Evolutionary conservation across 1,140 invertebrate genomes (phyloP), one percentile per base, ranked within the genome.

Genomic region (Caerostris darwini): DNA sequence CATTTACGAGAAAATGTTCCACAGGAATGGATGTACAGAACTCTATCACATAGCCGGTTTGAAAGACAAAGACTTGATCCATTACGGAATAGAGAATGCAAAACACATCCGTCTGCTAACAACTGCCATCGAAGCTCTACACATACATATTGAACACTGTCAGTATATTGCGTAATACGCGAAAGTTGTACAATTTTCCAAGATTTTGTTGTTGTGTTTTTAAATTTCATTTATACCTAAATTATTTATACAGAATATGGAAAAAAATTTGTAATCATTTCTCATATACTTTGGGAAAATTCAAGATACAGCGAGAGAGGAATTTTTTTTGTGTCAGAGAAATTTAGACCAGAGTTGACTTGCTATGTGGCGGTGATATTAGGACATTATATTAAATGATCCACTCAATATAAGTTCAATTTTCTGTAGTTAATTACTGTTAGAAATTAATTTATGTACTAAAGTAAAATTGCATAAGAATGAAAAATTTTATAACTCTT

Each of bases 1-100:
- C 5, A 96, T 96, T 96, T 96, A 96, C 94, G 95, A 95, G 56
- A 95, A 95, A 50, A 64, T 83, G 19, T 93, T 95, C 17, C 69
- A 59, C 56, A 67, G 69, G 17, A 59, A 85, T 17, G 94, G 94
- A 3, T 92, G 64, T 81, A 85, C 67, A 19, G 92, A 91, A 61
- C 87, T 95, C 3, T 85, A 89, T 61, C 88, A 95, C 56, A 85
- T 95, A n/a, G 90, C 90, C 64, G 34, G 69, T 53, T 77, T 95
- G 34, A 92, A 77, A 77, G 95, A 95, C 85, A 89, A 59, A 67
- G 95, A 95, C 86, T 57, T 95, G 57, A 56, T 69, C 6, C 54
- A 69, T 54, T 94, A 85, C 85, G 95, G 95, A 19, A 95, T 95
- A 56, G 87, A 71, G 34, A 91, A 95, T 71, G 58, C 92, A 8